Base-by-base conservation (phyloP, 2,797 vertebrate genomes). In the Eulemur albifrons region DNA sequence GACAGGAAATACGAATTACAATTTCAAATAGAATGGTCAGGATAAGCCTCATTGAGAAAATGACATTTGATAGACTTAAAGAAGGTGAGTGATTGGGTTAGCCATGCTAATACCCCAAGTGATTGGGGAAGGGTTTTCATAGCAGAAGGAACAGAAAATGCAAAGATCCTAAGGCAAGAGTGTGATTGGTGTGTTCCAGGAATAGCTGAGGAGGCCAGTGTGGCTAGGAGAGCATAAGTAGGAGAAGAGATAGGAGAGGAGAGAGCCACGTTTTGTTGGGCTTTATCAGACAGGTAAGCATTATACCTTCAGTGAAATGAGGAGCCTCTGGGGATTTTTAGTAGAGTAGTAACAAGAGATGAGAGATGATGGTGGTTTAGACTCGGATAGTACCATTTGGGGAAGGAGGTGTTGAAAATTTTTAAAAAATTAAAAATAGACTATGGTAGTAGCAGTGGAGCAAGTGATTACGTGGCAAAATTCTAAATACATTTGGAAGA, bases 401-500 rank as follows among this genome's bases (percentile, higher is more conserved):
- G 17, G 61, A 32, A 63, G 61, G 6, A 15, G 30, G 6, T 63
- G 63, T 18, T n/a, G 63, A 65, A n/a, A 18, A 65, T 57, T 59
- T 59, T 59, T 4, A n/a, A 65, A 65, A 65, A 65, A 65, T 57
- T 57, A n/a, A 63, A 63, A n/a, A 65, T 82, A 50, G 80, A 65
- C 23, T 65, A 25, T 79, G 52, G 32, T 59, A 38, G 21, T 92
- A 85, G 48, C 88, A 57, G 23, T 48, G 15, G 18, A 77, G 76
- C 3, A 40, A 15, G 10, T 83, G 45, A 48, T 38, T 45, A 48
- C 79, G 48, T 54, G 57, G 35, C 59, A 97, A 65, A 48, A 90
- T 54, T 92, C 52, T 67, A 89, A 95, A 85, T 86, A 25, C 92
- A 88, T 81, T 88, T 65, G 43, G 40, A 81, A 88, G 69, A 54